Conservation (phyloP, 2,113 vertebrate species). For the Microtus pennsylvanicus region DNA sequence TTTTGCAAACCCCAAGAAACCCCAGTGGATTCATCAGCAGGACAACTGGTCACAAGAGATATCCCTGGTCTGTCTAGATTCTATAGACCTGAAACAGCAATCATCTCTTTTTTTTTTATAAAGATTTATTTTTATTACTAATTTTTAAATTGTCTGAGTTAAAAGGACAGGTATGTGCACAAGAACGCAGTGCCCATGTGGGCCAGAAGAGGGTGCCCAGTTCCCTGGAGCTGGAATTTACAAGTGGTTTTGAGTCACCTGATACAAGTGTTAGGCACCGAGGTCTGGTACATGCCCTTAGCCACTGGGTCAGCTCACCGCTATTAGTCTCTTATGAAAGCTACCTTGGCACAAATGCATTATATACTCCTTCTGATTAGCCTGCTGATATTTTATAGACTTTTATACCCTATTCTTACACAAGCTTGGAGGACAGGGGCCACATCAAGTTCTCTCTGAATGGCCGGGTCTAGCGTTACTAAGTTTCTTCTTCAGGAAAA, state of each 20-base stretch:
- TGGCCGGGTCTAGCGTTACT: neutral
- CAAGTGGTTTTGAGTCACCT: no score
- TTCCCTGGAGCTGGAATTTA: neutral
- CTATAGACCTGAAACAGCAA: neutral
- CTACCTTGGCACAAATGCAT: neutral
- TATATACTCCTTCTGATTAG: neutral
- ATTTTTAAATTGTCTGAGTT: neutral
- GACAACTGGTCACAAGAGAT: neutral
- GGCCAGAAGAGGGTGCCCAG: neutral
- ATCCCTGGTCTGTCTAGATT: neutral
- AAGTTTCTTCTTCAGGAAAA: slow-evolving; percentile 10
- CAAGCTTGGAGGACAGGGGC: neutral
- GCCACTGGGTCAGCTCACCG: neutral
- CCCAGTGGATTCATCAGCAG: neutral
- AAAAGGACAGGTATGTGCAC: no score
- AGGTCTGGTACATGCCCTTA: neutral
- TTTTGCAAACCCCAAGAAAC: neutral
- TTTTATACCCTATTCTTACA: neutral
- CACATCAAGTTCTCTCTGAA: neutral
- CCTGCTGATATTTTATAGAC: neutral
- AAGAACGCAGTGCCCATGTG: neutral
- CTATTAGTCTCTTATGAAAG: neutral
- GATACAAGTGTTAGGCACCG: no score
- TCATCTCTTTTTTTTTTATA: neutral
- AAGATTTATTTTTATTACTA: neutral